A percentile compares a stretch with the other conserved stretches of the same genome.
phyloP scores from a whole-genome alignment of 2,888 invertebrate species.

The Drosophila cognata region DNA sequence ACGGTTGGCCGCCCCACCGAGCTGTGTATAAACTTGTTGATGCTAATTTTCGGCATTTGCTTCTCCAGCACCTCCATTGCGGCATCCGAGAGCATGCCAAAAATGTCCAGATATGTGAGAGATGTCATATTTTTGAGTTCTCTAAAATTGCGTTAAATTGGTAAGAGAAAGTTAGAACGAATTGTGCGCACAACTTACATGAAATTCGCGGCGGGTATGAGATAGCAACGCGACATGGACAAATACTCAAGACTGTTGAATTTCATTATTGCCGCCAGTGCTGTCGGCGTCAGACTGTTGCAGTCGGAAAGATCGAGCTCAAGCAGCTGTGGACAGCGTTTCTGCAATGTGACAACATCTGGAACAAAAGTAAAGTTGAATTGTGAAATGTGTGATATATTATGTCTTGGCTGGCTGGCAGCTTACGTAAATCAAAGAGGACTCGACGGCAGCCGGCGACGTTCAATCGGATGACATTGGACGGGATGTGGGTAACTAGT shows the following conservation, averaged over 20 bases:
- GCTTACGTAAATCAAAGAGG: slow-evolving; percentile 91
- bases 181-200: slow-evolving; percentile 86
- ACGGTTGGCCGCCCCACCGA: slow-evolving; percentile 96
- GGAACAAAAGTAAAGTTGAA: slow-evolving; percentile 37
- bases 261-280: slow-evolving; percentile 87
- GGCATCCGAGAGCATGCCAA: slow-evolving; percentile 89
- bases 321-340: slow-evolving; percentile 89
- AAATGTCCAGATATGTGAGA: slow-evolving; percentile 92
- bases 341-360: slow-evolving; percentile 90
- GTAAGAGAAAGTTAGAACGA: not conserved
- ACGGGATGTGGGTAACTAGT: slow-evolving; percentile 88
- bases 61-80: slow-evolving; percentile 86
- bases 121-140: slow-evolving; percentile 87
- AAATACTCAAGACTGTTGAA: slow-evolving; percentile 90
- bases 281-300: slow-evolving; percentile 88
- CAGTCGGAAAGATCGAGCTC: slow-evolving; percentile 97
- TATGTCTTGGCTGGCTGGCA: not conserved
- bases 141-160: slow-evolving; percentile 56
- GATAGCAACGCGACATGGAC: slow-evolving; percentile 92
- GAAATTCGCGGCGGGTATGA: slow-evolving; percentile 89
- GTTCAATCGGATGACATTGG: slow-evolving; percentile 90
- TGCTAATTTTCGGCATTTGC: slow-evolving; percentile 87
- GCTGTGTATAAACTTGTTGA: slow-evolving; percentile 92
- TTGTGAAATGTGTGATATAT: not conserved
- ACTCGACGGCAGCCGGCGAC: slow-evolving; percentile 92